These are phyloP conservation scores for Trematocara nigrifrons DNA, from an alignment of 2,113 vertebrate genomes.

Conservation along the genomic window DNA sequence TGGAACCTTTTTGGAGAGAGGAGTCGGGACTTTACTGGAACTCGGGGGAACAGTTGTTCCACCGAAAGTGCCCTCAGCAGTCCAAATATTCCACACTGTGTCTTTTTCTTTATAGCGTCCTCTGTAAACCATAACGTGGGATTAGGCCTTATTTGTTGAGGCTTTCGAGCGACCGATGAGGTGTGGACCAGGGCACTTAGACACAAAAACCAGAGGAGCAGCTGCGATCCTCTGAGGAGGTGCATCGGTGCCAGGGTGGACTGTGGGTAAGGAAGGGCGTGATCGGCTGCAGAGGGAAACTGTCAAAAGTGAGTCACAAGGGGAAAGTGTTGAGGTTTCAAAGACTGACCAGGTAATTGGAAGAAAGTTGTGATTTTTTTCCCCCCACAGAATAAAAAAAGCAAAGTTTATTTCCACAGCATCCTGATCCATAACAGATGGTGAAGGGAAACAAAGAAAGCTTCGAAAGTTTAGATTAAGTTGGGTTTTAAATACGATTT, in stretches of 20 bases:
- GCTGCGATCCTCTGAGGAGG: slow-evolving; percentile 50
- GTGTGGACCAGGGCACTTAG: slow-evolving; percentile 41
- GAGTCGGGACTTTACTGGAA: slow-evolving; percentile 55
- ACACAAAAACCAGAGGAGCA: slow-evolving; percentile 35
- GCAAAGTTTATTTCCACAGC: neutral
- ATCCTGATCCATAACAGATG: neutral
- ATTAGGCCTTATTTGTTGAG: slow-evolving; percentile 34
- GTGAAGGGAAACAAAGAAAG: neutral
- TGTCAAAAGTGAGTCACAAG: slow-evolving; percentile 57
- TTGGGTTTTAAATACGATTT: neutral
- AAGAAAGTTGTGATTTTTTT: neutral
- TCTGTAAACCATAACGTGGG: slow-evolving; percentile 23
- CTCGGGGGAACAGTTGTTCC: slow-evolving; percentile 35
- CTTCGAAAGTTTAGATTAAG: neutral
- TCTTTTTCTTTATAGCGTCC: neutral
- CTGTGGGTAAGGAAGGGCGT: slow-evolving; percentile 59
- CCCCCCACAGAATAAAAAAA: neutral
- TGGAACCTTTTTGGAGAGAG: slow-evolving; percentile 45
- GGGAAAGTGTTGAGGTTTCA: slow-evolving; percentile 27
- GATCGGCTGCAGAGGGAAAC: slow-evolving; percentile 43
- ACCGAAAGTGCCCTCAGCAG: slow-evolving; percentile 1
- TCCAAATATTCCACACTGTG: slow-evolving; percentile 11
- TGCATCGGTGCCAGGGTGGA: slow-evolving; percentile 40
- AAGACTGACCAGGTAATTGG: neutral
- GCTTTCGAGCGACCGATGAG: slow-evolving; percentile 35